Conservation (phyloP, 1,140 invertebrate genomes). For the Drosophila watanabei region DNA sequence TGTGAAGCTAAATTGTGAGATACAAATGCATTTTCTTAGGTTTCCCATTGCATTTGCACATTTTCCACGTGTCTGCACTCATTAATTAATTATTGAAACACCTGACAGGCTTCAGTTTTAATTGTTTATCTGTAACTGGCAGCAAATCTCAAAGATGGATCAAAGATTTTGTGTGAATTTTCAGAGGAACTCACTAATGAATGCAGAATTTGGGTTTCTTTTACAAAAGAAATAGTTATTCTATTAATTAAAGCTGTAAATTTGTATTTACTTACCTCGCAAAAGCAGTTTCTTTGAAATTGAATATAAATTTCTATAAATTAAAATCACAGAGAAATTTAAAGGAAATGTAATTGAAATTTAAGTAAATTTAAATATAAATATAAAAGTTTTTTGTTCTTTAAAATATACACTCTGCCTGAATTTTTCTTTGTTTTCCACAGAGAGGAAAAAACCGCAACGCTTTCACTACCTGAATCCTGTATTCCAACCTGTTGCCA, state of each 20-base stretch:
- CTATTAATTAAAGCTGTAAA: not conserved
- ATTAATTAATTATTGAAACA: conserved; percentile 24
- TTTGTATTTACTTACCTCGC: not conserved
- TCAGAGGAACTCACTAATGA: not conserved
- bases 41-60: not conserved
- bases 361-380: not conserved
- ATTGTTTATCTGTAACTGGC: not conserved
- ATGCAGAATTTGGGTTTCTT: not conserved
- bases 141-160: not conserved
- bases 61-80: conserved; percentile 19
- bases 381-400: not conserved
- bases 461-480: not conserved
- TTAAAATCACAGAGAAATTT: no score
- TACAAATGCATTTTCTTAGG: not conserved
- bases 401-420: not conserved
- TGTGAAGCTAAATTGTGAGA: not conserved
- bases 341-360: not conserved
- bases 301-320: no score
- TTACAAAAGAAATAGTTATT: not conserved
- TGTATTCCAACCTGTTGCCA: conserved; percentile 26
- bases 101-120: not conserved
- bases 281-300: no score
- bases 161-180: not conserved
- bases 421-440: conserved; percentile 4
- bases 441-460: not conserved